Base-by-base conservation (phyloP, 2,113 vertebrate genomes). In the Brachirus orientalis region DNA sequence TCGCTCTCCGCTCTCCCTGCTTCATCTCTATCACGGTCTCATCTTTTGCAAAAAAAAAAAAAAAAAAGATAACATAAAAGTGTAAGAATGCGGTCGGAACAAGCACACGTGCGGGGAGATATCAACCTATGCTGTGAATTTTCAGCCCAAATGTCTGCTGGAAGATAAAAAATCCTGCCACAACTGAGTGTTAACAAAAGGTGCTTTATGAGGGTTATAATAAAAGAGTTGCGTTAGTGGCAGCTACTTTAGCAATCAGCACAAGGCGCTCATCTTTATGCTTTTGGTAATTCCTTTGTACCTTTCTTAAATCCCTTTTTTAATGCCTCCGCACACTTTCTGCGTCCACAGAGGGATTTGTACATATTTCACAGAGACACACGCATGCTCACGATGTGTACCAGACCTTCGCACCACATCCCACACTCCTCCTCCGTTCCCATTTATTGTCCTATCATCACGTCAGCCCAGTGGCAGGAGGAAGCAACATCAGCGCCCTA, bases 121-220 rank as follows among this genome's bases (percentile, higher is more conserved):
- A 69, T 65, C 50, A 82, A 68, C 70, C 63, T 28, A 44, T 55
- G 51, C 48, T 54, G 36, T 50, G 60, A 65, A 59, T 63, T 64
- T 62, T 79, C 51, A 18, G 55, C 36, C 51, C 59, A 70, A 85
- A 85, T 68, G 67, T 55, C 66, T 71, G 22, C 35, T 37, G 60
- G 13, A 52, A 80, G 61, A 84, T 77, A 75, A 53, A 75, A 53
- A 75, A 12, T 48, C 64, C 51, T 70, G 60, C 6, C 2, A 28
- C 37, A 60, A 33, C 45, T 47, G 62, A 47, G 55, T 43, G 51
- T 67, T 79, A 53, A 70, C 45, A 84, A 64, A 61, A 36, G 55
- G 40, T 19, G 36, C 28, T 12, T 33, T 63, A 10, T 58, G 50
- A 59, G 35, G 50, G 48, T 53, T 53, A 10, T 52, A n/a, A 16